These are phyloP conservation scores for Saccopteryx leptura DNA, from an alignment of 2,113 vertebrate species.

Conservation along the genomic window DNA sequence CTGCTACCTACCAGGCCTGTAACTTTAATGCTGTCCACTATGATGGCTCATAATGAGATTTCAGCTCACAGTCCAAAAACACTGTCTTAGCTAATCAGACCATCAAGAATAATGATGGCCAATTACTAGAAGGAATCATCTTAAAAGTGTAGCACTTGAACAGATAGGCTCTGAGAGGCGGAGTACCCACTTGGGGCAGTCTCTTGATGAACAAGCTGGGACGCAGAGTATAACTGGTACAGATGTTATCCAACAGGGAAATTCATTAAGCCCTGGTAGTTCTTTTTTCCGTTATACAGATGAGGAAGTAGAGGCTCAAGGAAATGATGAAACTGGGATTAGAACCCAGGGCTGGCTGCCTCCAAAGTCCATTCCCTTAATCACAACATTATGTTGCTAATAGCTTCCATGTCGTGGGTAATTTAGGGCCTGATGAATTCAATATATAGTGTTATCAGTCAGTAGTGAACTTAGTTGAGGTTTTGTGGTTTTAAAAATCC, in stretches of 20 bases:
- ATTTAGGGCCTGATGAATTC: slow-evolving; percentile 40
- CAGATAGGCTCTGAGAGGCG: background rate
- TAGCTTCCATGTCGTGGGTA: background rate
- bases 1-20: background rate
- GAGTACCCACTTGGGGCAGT: background rate
- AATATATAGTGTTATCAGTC: background rate
- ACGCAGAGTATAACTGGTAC: background rate
- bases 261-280: background rate
- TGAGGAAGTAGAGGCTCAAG: background rate
- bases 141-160: slow-evolving; percentile 18
- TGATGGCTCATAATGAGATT: background rate
- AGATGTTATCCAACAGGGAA: background rate
- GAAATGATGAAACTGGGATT: slow-evolving; percentile 36
- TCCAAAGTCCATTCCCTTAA: background rate
- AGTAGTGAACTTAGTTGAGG: slow-evolving; percentile 15
- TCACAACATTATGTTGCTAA: background rate
- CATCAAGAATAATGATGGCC: background rate
- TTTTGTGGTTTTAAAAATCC: slow-evolving; percentile 44
- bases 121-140: background rate
- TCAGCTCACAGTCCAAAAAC: slow-evolving; percentile 8
- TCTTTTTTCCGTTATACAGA: background rate
- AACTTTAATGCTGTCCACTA: slow-evolving; percentile 16
- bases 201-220: background rate
- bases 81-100: background rate
- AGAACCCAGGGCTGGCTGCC: background rate